Conservation (phyloP, 2,888 invertebrate genomes). For the Coleophora deauratella region DNA sequence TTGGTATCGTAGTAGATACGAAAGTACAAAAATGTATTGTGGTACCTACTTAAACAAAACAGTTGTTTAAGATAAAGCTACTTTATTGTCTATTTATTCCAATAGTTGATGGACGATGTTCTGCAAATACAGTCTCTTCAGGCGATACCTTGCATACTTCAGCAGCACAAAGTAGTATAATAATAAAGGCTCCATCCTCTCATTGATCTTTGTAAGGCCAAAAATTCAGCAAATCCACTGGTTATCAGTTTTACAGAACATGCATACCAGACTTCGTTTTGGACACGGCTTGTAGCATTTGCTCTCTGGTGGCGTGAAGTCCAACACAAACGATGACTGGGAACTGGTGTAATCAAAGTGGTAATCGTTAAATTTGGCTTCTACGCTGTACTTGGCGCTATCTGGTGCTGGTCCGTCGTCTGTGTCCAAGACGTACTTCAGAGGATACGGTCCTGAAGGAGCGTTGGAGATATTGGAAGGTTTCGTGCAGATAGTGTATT, state of each 20-base stretch:
- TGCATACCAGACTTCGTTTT: slow-evolving; percentile 35
- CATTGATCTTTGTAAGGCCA: too few species aligned
- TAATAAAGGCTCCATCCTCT: too few species aligned
- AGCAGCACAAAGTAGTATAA: too few species aligned
- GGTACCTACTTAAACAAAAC: too few species aligned
- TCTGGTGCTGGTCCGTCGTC: slow-evolving; percentile 14
- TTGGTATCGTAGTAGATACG: too few species aligned
- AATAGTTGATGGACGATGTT: slow-evolving; percentile 1
- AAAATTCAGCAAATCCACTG: too few species aligned
- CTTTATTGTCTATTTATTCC: too few species aligned
- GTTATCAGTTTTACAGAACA: slow-evolving; percentile 18
- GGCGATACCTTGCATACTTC: neutral
- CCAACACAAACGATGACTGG: slow-evolving; percentile 54
- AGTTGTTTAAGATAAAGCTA: too few species aligned
- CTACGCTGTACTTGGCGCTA: slow-evolving; percentile 46
- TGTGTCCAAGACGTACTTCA: slow-evolving; percentile 58
- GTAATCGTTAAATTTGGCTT: slow-evolving; percentile 61
- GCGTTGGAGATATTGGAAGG: slow-evolving; percentile 52
- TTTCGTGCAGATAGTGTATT: slow-evolving; percentile 56
- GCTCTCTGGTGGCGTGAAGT: slow-evolving; percentile 56
- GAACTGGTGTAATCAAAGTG: slow-evolving; percentile 63
- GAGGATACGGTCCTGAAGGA: slow-evolving; percentile 54
- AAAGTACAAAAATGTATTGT: too few species aligned
- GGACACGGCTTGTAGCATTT: slow-evolving; percentile 43
- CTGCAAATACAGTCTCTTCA: slow-evolving; percentile 7